phyloP scores from a whole-genome alignment of 2,888 invertebrate species.

The Cantharis rufa region DNA sequence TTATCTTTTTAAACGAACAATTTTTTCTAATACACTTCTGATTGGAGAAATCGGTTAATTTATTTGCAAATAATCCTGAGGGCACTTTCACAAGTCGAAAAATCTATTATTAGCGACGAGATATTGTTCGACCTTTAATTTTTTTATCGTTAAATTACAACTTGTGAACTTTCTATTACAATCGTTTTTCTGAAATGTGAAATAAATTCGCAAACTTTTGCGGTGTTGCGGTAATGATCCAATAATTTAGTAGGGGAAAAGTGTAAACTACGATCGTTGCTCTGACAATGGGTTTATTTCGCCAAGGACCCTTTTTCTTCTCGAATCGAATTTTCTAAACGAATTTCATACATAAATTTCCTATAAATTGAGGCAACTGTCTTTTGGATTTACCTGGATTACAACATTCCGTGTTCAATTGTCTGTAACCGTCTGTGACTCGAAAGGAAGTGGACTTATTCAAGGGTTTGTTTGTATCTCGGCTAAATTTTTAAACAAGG shows the following conservation, averaged over 20 bases:
- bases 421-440: slow-evolving; percentile 7
- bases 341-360: slow-evolving; percentile 3
- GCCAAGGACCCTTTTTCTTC: background rate
- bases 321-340: background rate
- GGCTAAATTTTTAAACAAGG: background rate
- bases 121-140: slow-evolving; percentile 11
- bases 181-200: background rate
- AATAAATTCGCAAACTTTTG: background rate
- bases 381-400: slow-evolving; percentile 9
- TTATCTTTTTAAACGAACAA: background rate
- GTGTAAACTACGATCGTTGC: background rate
- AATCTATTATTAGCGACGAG: slow-evolving; percentile 6
- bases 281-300: background rate
- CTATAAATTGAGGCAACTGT: slow-evolving; percentile 15
- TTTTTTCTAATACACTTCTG: background rate
- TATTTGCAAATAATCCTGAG: slow-evolving; percentile 1
- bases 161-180: background rate
- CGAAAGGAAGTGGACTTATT: background rate
- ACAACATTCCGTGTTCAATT: slow-evolving; percentile 8
- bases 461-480: background rate
- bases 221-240: background rate
- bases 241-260: background rate
- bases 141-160: background rate
- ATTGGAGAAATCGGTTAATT: background rate
- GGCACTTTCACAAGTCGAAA: slow-evolving; percentile 9